These are phyloP conservation scores for Ormyrus nitidulus DNA, from an alignment of 2,888 invertebrate species.

Conservation along the genomic window DNA sequence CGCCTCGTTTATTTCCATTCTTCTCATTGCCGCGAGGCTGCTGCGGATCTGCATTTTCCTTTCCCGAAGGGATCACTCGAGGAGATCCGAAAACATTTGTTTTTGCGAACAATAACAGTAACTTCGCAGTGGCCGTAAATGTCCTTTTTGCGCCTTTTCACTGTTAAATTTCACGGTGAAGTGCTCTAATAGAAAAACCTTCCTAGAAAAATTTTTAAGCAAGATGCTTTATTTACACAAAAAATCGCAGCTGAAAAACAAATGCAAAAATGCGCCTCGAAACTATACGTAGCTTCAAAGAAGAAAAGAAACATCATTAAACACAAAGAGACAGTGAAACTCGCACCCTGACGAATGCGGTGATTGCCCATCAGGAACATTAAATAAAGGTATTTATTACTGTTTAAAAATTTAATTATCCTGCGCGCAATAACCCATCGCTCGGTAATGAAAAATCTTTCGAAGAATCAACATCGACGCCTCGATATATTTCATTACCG, in stretches of 20 bases:
- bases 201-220: not conserved
- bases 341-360: conserved; percentile 18
- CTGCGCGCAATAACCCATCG: conserved; percentile 12
- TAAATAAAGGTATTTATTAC: conserved; percentile 42
- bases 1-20: conserved; percentile 53
- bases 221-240: too few species aligned
- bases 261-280: not conserved
- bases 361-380: conserved; percentile 29
- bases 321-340: conserved; percentile 17
- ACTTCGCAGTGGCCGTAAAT: not conserved
- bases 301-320: conserved; percentile 15
- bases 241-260: too few species aligned
- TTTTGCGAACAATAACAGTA: not conserved
- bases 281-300: not conserved
- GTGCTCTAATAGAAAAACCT: not conserved
- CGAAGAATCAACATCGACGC: conserved; percentile 42
- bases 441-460: conserved; percentile 41
- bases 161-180: conserved; percentile 22
- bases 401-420: conserved; percentile 41
- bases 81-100: conserved; percentile 40
- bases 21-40: conserved; percentile 11
- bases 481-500: conserved; percentile 37
- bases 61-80: conserved; percentile 9
- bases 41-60: conserved; percentile 33
- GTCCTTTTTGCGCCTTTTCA: conserved; percentile 2